phyloP scores from a whole-genome alignment of 2,113 vertebrate species.

The Peromyscus polionotus region DNA sequence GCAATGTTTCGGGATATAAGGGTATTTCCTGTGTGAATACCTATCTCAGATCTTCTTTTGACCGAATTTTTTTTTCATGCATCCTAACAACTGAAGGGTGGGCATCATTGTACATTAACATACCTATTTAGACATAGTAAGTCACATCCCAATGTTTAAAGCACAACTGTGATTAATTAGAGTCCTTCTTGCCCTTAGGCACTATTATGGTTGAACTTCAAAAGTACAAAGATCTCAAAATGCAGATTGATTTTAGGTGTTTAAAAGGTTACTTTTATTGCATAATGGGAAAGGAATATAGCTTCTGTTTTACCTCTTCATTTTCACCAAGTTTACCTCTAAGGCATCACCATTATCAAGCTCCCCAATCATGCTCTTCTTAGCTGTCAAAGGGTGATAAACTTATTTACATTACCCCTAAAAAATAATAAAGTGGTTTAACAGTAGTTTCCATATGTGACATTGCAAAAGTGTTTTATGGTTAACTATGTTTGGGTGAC shows the following conservation, averaged over 20 bases:
- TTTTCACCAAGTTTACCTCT: neutral
- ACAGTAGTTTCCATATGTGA: neutral
- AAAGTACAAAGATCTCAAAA: neutral
- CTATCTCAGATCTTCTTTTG: neutral
- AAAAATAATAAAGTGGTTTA: neutral
- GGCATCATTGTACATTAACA: too few relatives aligned
- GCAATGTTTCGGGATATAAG: neutral
- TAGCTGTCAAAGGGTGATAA: neutral
- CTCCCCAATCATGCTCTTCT: neutral
- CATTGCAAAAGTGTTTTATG: neutral
- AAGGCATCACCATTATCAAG: neutral
- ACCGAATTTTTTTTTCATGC: neutral
- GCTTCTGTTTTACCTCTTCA: neutral
- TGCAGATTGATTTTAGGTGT: neutral
- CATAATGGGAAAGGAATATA: neutral
- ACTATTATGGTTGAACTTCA: neutral
- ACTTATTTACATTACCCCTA: neutral
- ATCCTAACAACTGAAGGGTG: neutral
- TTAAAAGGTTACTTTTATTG: neutral
- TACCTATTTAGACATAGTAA: neutral
- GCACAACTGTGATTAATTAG: neutral
- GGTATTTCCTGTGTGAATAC: neutral
- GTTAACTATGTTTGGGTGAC: constrained; percentile 1
- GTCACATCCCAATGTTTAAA: neutral
- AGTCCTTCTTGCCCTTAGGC: neutral